Percentiles rank a stretch among this genome's conserved stretches.
Evolutionary conservation across 2,113 vertebrate genomes (phyloP).

Genomic region (Manacus vitellinus): DNA sequence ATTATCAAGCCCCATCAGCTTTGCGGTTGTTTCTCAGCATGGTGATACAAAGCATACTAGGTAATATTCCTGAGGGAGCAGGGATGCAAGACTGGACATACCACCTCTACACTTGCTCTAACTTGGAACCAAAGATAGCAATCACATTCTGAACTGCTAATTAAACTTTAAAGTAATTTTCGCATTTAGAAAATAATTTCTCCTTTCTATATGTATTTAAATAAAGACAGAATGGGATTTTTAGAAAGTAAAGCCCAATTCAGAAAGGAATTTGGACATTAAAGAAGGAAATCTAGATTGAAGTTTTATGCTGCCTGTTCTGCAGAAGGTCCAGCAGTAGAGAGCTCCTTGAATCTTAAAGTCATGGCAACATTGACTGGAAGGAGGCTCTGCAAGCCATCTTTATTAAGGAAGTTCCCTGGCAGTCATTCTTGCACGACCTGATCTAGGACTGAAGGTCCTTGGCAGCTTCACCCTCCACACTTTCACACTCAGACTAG

Average conservation of each 20-base stretch:
- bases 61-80: not conserved
- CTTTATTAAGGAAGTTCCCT: not conserved
- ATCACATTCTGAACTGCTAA: not conserved
- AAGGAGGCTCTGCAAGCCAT: not conserved
- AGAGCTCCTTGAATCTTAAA: not conserved
- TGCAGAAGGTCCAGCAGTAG: not conserved
- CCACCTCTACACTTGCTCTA: not conserved
- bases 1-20: not conserved
- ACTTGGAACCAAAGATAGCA: not conserved
- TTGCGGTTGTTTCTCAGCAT: not conserved
- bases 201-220: not conserved
- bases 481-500: not conserved
- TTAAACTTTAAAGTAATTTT: not conserved
- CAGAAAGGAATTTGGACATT: not conserved
- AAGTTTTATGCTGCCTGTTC: not conserved
- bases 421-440: not conserved
- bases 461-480: not conserved
- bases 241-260: not conserved
- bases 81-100: not conserved
- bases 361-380: fast-evolving
- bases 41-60: not conserved
- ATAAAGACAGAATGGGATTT: not conserved
- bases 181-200: not conserved
- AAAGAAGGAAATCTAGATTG: not conserved
- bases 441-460: not conserved